Conservation (phyloP, 2,888 invertebrate genomes). For the Leucoma salicis region DNA sequence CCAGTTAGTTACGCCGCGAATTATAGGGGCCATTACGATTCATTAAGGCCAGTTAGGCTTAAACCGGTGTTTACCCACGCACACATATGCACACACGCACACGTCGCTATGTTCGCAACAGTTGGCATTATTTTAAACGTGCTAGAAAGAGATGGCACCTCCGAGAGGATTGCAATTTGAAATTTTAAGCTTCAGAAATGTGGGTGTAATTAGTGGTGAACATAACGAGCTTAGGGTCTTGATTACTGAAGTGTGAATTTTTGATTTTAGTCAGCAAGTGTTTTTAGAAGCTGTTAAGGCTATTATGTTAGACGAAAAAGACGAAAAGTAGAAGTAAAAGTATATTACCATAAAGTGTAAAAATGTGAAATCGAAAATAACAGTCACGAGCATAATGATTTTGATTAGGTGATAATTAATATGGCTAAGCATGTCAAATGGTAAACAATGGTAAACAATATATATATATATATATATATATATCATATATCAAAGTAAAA, state of each 20-base stretch:
- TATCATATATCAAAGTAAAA: too few species aligned
- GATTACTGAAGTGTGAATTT: constrained; percentile 61
- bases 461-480: too few species aligned
- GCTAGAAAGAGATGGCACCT: constrained; percentile 48
- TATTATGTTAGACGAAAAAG: not conserved
- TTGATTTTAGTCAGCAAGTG: constrained; percentile 40
- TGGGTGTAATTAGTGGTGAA: constrained; percentile 71
- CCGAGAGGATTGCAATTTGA: constrained; percentile 57
- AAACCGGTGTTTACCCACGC: constrained; percentile 82
- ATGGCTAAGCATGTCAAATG: too few species aligned
- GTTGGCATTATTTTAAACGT: constrained; percentile 62
- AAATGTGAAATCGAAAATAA: too few species aligned
- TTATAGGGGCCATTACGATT: constrained; percentile 84
- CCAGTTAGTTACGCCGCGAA: constrained; percentile 83
- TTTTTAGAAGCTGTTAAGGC: too few species aligned
- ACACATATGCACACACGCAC: constrained; percentile 51
- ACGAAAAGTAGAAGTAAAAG: too few species aligned
- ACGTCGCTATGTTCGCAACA: constrained; percentile 54
- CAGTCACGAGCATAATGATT: too few species aligned
- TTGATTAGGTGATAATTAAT: too few species aligned
- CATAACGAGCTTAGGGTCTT: constrained; percentile 67
- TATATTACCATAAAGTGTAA: too few species aligned
- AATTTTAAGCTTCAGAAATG: constrained; percentile 71
- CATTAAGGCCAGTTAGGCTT: constrained; percentile 84
- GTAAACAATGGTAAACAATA: too few species aligned